Base-by-base conservation (phyloP, 35 echinoderm and acorn worm genomes). In the Heliocidaris tuberculata region DNA sequence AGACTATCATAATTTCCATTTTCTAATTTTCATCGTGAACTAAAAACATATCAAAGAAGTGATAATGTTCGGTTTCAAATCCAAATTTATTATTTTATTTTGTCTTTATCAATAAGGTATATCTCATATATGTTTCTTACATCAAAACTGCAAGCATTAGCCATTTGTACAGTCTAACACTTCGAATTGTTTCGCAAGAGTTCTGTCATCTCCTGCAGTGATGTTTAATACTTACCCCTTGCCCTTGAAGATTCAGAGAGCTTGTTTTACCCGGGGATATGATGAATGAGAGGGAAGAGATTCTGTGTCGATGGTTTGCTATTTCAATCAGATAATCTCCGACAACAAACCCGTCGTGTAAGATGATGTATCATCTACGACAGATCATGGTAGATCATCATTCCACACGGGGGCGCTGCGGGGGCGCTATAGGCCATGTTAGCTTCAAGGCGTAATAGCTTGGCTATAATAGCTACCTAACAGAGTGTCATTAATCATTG, bases 251-350 rank as follows among this genome's bases (percentile, higher is more conserved):
- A 78, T 78, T 78, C 7, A 5, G 65, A 78, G 27, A 78, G 65
- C 65, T 78, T 78, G 65, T 78, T 27, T 78, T 78, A 78, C 65
- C 65, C 17, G 19, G 19, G 65, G 65, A 78, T 30, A 89, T 89
- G 87, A 89, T 89, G 87, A 89, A 89, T 48, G 87, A 32, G 31
- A 89, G 31, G 31, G 47, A 89, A 89, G 15, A 48, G 87, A 89
- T 89, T 89, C 32, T 48, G 47, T 78, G 87, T 47, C 31, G 87
- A 48, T 48, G 87, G 87, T 89, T 89, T 89, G 87, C 87, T 89
- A 89, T 89, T 89, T 89, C 87, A 89, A 89, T 89, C 87, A 89
- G 87, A 89, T 89, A 89, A 89, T 89, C 87, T 89, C 31, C 19
- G 31, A 89, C 87, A 89, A 89, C 87, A 89, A 47, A 89, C 47